Conservation (phyloP, 2,113 vertebrate genomes). For the Phaethornis superciliosus region DNA sequence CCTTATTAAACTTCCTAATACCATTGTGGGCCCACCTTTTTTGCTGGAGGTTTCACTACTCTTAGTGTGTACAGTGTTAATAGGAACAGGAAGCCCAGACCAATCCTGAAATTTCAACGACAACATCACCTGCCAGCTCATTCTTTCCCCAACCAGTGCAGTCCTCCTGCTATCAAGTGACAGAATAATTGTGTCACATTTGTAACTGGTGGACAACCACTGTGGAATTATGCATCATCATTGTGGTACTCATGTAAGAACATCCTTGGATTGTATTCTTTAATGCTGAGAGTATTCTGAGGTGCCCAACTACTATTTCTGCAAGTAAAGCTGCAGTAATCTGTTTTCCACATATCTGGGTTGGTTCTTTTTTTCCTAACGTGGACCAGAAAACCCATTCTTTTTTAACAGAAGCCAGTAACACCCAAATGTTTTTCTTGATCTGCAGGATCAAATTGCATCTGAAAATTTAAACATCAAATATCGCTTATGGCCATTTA, state of each 20-base stretch:
- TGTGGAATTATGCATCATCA: not conserved
- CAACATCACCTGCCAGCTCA: not conserved
- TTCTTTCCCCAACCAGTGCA: not conserved
- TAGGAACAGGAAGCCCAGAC: not conserved
- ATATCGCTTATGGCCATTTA: not conserved
- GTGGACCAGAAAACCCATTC: rapidly evolving
- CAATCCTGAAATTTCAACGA: not conserved
- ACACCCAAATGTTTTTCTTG: not conserved
- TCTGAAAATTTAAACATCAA: not conserved
- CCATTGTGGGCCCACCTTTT: not conserved
- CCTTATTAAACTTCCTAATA: no score
- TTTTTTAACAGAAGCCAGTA: not conserved
- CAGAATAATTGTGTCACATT: not conserved
- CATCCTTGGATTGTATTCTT: not conserved
- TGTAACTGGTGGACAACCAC: not conserved
- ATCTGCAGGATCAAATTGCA: not conserved
- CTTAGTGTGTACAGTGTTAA: not conserved
- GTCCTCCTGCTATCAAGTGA: not conserved
- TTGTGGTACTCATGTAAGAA: not conserved
- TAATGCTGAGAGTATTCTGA: not conserved
- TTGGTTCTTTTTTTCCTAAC: not conserved
- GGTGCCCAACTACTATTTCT: not conserved
- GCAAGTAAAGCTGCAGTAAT: not conserved
- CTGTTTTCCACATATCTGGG: rapidly evolving
- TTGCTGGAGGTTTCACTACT: not conserved